These are phyloP conservation scores for Rhynchomys soricoides DNA, from an alignment of 2,113 vertebrate species.

Conservation along the genomic window DNA sequence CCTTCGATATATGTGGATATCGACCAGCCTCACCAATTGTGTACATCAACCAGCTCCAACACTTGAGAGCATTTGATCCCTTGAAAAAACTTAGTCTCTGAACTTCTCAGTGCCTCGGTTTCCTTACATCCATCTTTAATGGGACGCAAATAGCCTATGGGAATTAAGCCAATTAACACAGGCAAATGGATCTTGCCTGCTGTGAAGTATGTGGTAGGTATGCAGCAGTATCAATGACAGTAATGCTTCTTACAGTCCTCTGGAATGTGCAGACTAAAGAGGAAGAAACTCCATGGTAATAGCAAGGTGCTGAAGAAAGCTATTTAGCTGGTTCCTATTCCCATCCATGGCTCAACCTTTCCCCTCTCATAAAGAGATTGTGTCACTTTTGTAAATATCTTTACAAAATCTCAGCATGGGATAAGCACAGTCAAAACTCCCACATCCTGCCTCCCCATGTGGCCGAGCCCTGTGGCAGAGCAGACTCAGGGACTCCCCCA, in stretches of 20 bases:
- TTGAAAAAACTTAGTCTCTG: neutral
- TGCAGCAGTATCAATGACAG: rapidly evolving
- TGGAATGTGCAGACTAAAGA: neutral
- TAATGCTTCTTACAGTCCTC: neutral
- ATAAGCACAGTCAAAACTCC: no score
- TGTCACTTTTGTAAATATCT: neutral
- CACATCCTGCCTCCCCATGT: no score
- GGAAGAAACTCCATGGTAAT: neutral
- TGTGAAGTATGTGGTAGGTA: neutral
- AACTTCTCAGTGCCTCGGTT: neutral
- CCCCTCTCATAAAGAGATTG: neutral
- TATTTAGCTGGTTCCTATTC: neutral
- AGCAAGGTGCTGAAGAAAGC: neutral
- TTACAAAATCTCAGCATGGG: neutral
- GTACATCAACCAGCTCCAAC: neutral
- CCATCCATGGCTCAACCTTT: neutral
- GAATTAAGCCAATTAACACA: neutral
- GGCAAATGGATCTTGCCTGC: neutral
- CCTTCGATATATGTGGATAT: neutral
- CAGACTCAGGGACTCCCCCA: no score
- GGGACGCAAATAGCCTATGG: neutral
- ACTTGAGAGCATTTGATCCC: neutral
- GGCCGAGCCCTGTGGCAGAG: no score
- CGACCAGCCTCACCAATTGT: neutral
- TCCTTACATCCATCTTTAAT: neutral